Evolutionary conservation across 2,888 invertebrate genomes (phyloP).

Genomic region (Epinotia ramella): DNA sequence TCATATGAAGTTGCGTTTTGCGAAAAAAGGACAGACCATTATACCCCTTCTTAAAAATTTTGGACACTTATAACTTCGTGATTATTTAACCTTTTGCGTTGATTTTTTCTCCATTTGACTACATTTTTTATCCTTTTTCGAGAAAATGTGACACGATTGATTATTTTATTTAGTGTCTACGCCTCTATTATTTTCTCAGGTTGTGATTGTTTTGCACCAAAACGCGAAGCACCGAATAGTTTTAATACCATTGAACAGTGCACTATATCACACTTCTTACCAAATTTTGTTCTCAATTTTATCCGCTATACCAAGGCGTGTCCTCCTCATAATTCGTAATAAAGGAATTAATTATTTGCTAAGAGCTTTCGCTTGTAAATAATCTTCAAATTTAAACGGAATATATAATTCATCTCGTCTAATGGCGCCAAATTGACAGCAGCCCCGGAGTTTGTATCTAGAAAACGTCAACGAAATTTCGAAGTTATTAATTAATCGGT

Average conservation of each 20-base stretch:
- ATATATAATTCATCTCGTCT: slow-evolving; percentile 48
- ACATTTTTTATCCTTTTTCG: too few relatives aligned
- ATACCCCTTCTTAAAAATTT: too few relatives aligned
- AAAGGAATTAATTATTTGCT: slow-evolving; percentile 52
- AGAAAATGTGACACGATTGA: too few relatives aligned
- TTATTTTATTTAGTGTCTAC: too few relatives aligned
- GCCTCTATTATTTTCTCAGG: too few relatives aligned
- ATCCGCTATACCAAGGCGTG: background rate
- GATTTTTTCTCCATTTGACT: too few relatives aligned
- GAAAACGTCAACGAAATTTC: slow-evolving; percentile 12
- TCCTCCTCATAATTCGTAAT: slow-evolving; percentile 15
- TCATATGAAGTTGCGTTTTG: too few relatives aligned
- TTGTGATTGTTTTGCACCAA: too few relatives aligned
- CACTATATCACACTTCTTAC: background rate
- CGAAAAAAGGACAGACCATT: too few relatives aligned
- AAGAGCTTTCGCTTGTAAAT: slow-evolving; percentile 54
- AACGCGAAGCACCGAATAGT: background rate
- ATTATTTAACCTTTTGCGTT: too few relatives aligned
- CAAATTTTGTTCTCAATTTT: background rate
- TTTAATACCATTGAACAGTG: background rate
- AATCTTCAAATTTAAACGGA: slow-evolving; percentile 42
- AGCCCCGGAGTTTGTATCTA: slow-evolving; percentile 1
- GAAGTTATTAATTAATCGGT: slow-evolving; percentile 29
- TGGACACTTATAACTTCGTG: too few relatives aligned
- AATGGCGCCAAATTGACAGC: slow-evolving; percentile 36